phyloP scores from a whole-genome alignment of 2,797 vertebrate genomes.

The Schizothorax lantsangensis region DNA sequence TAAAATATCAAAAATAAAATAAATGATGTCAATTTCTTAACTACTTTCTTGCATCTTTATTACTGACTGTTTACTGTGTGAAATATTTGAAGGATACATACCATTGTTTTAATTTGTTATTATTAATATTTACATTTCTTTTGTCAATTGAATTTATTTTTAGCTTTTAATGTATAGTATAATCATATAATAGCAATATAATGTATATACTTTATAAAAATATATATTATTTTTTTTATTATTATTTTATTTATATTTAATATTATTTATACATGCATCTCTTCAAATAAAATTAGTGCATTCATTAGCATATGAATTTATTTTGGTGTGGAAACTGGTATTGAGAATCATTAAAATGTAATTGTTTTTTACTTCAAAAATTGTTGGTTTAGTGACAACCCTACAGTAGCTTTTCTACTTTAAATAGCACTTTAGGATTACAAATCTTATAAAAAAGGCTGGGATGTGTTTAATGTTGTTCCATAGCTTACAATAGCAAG shows the following conservation, averaged over 20 bases:
- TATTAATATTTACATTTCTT: neutral
- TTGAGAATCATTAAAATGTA: neutral
- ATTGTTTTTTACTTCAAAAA: neutral
- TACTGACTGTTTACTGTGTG: neutral
- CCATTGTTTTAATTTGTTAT: neutral
- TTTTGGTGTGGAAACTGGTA: neutral
- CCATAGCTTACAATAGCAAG: constrained; percentile 85
- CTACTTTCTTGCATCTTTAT: neutral
- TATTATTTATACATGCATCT: neutral
- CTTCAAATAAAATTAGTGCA: neutral
- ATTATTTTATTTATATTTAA: neutral
- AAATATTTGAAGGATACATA: neutral
- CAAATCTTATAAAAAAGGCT: neutral
- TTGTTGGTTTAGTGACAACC: neutral
- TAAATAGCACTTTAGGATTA: too few species aligned
- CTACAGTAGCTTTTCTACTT: neutral
- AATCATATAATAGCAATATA: neutral
- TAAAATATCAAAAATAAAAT: neutral
- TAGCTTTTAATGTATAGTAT: neutral
- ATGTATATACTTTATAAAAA: neutral
- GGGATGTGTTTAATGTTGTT: neutral
- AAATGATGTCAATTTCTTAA: neutral
- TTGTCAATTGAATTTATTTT: neutral
- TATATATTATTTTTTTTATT: neutral
- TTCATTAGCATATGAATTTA: neutral